These are phyloP conservation scores for Sebastiscus tertius DNA, from an alignment of 2,797 vertebrate genomes.

Conservation along the genomic window DNA sequence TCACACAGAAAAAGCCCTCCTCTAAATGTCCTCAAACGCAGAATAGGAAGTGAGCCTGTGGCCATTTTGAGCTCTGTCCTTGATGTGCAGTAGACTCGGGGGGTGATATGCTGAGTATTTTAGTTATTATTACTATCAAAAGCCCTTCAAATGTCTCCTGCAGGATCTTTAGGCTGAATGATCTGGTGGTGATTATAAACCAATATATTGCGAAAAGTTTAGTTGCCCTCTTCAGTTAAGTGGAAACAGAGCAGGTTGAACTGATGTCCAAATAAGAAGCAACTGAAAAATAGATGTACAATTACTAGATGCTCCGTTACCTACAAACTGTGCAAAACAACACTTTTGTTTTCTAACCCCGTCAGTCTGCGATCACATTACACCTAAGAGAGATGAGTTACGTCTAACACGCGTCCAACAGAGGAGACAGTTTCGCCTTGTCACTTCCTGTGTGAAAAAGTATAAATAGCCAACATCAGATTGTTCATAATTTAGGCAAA, in stretches of 20 bases:
- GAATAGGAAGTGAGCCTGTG: slow-evolving; percentile 66
- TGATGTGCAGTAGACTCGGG: slow-evolving; percentile 16
- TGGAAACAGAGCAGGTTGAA: neutral
- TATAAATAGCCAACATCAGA: neutral
- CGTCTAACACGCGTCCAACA: neutral
- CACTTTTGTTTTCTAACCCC: neutral
- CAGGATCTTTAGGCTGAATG: neutral
- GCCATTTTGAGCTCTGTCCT: slow-evolving; percentile 56
- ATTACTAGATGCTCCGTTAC: neutral
- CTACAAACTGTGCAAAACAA: neutral
- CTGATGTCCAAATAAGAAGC: neutral
- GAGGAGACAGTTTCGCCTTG: neutral
- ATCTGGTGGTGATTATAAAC: neutral
- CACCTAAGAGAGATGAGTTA: neutral
- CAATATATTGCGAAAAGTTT: neutral
- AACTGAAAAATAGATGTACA: neutral
- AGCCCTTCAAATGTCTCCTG: slow-evolving; percentile 18
- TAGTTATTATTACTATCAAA: neutral
- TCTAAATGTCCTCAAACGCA: slow-evolving; percentile 55
- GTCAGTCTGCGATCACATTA: neutral
- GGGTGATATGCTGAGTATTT: neutral
- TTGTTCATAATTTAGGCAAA: neutral
- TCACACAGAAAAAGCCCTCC: slow-evolving; percentile 37
- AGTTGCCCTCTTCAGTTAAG: neutral
- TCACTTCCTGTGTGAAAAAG: slow-evolving; percentile 26